Percentiles rank a stretch among this genome's conserved stretches.
Conservation (phyloP, 1,140 invertebrate genomes). For the Hypsibius dujardini region DNA sequence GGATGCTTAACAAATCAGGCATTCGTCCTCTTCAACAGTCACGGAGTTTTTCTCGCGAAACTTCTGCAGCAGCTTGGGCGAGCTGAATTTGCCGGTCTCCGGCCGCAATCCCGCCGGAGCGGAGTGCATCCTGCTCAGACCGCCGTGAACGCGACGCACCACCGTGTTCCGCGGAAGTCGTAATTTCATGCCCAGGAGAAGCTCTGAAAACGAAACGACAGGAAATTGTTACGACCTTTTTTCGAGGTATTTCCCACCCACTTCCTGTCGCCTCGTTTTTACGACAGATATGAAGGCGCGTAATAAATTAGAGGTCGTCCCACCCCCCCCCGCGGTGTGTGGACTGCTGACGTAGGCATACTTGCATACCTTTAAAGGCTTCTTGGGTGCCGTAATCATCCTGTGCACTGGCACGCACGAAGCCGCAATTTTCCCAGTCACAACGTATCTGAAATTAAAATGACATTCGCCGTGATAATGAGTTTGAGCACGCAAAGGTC, state of each 20-base stretch:
- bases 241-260: too few species aligned
- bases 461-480: background rate
- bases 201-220: background rate
- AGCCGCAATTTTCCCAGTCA: constrained; percentile 14
- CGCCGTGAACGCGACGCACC: background rate
- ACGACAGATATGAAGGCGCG: too few species aligned
- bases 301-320: too few species aligned
- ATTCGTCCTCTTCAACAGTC: background rate
- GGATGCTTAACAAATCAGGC: background rate
- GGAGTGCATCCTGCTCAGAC: background rate
- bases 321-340: background rate
- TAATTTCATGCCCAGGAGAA: background rate
- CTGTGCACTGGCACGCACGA: background rate
- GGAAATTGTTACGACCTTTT: too few species aligned
- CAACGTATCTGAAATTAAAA: background rate
- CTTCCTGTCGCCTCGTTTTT: too few species aligned
- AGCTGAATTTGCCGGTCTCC: background rate
- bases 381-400: constrained; percentile 13
- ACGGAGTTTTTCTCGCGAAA: background rate
- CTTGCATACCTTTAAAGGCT: background rate
- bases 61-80: background rate
- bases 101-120: constrained; percentile 1
- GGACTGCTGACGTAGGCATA: background rate
- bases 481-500: background rate
- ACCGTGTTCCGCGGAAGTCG: background rate